phyloP scores from a whole-genome alignment of 2,797 vertebrate genomes.

The Scleropages formosus region DNA sequence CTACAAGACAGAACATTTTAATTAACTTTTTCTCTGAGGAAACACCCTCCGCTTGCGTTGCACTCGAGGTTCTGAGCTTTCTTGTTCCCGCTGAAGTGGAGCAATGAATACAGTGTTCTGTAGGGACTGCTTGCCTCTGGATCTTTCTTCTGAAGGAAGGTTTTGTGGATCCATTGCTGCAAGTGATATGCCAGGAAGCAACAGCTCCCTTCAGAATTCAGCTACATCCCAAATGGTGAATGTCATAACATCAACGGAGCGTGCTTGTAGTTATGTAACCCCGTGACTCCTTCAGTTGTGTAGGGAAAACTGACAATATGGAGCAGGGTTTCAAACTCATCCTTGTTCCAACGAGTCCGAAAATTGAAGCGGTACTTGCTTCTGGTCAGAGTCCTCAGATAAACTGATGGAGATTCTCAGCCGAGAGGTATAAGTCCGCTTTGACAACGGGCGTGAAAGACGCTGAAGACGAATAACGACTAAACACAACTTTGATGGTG shows the following conservation, averaged over 20 bases:
- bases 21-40: not conserved
- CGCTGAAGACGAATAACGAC: not conserved
- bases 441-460: not conserved
- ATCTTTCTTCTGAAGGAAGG: constrained; percentile 41
- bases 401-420: not conserved
- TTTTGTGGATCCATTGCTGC: constrained; percentile 49
- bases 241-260: constrained; percentile 37
- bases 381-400: not conserved
- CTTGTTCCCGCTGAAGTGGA: constrained; percentile 17
- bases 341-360: too few species aligned
- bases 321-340: not conserved
- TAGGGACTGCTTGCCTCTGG: constrained; percentile 41
- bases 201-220: constrained; percentile 41
- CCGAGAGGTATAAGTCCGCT: not conserved
- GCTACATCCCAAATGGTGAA: constrained; percentile 39
- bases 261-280: constrained; percentile 20
- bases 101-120: constrained; percentile 20
- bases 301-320: not conserved
- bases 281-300: not conserved
- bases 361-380: not conserved
- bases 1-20: not conserved
- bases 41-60: not conserved
- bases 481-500: constrained; percentile 2
- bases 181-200: constrained; percentile 49
- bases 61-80: constrained; percentile 19